A percentile compares a stretch with the other conserved stretches of the same genome.
phyloP scores from a whole-genome alignment of 2,113 vertebrate species.

The Semnornis frantzii region DNA sequence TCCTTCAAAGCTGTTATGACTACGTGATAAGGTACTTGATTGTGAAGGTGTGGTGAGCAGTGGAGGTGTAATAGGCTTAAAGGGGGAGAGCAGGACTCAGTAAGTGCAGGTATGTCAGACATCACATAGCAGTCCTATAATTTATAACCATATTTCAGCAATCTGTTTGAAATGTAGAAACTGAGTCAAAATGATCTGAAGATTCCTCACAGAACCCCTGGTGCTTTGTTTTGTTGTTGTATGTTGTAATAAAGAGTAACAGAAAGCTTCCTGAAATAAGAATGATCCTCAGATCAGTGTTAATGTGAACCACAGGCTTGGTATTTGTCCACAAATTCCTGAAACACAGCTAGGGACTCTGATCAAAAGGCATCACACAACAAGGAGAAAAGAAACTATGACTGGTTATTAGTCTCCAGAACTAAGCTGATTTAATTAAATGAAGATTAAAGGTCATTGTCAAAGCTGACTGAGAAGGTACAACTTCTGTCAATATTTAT shows the following conservation, averaged over 20 bases:
- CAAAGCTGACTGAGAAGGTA: slow-evolving; percentile 16
- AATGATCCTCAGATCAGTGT: not conserved
- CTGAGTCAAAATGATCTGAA: not conserved
- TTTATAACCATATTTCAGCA: not conserved
- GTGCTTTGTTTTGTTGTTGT: not conserved
- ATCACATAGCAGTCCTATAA: not conserved
- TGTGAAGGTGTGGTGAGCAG: not conserved
- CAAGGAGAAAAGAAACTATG: not conserved
- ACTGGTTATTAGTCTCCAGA: not conserved
- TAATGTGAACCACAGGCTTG: not conserved
- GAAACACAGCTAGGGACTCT: not conserved
- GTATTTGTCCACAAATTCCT: not conserved
- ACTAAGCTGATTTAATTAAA: slow-evolving; percentile 29
- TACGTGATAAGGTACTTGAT: not conserved
- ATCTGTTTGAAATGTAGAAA: not conserved
- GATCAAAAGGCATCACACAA: not conserved
- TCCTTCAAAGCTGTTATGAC: not conserved
- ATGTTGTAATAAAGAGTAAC: not conserved
- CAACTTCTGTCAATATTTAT: slow-evolving; percentile 30
- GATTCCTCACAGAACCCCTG: not conserved
- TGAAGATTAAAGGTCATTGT: slow-evolving; percentile 42
- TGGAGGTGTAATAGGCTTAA: not conserved
- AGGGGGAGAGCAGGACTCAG: not conserved
- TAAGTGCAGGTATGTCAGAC: not conserved
- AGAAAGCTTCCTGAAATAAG: not conserved